Base-by-base conservation (phyloP, 2,888 invertebrate genomes). In the Mamestra brassicae region DNA sequence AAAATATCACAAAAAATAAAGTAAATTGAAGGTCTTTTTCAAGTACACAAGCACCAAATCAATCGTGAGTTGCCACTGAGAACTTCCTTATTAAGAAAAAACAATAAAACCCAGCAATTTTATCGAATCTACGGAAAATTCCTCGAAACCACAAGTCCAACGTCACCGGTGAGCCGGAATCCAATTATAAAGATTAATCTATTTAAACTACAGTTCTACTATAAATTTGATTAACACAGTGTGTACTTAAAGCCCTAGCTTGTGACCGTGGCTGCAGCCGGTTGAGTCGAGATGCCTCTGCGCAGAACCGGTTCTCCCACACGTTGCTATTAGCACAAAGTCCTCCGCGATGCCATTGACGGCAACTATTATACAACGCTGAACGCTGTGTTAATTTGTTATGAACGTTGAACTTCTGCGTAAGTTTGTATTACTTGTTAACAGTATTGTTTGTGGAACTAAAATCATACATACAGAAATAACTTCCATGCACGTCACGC, bases 291-390 rank as follows among this genome's bases (percentile, higher is more conserved):
- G 78, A 78, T 67, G 71, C 61, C 64, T 70, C 52, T 58, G 66
- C 68, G 52, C 47, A 58, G 45, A 82, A 86, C 87, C 85, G 85
- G 87, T 87, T 84, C 71, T 52, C 78, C 72, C 74, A 79, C 86
- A 71, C 71, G 72, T 47, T 54, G 38, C 63, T 78, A 86, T 86
- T 87, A 86, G 76, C 85, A 78, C 87, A 73, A 60, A 57, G 74
- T 45, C 60, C 61, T 62, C 67, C 42, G 74, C 79, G 74, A 78
- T 83, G 85, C 65, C 75, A 83, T 83, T 83, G 85, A 74, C 79
- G 72, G 72, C 75, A 45, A 67, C 77, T 71, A 65, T 79, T 78
- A 73, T 72, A 68, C 68, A 81, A 76, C 67, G 52, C 58, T 45
- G 11, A 62, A 77, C 81, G 50, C 81, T 26, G 57, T 60, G 68